Evolutionary conservation across 2,113 vertebrate species (phyloP).

Genomic region (Oncorhynchus tshawytscha): DNA sequence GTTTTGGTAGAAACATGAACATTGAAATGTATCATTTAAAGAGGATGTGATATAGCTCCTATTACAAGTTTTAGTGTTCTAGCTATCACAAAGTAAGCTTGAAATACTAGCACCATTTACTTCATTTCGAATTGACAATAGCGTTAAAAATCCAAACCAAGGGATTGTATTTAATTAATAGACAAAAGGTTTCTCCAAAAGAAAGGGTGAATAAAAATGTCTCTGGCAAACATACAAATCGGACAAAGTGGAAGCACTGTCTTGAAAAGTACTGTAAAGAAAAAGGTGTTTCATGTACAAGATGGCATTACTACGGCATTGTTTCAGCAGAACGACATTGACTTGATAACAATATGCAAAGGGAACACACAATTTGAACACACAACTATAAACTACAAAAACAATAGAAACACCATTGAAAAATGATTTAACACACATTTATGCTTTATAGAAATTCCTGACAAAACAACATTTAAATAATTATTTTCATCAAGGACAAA

Average conservation of each 20-base stretch:
- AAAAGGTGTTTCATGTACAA: slow-evolving; percentile 5
- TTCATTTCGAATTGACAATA: slow-evolving; percentile 37
- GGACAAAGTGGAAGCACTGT: slow-evolving; percentile 39
- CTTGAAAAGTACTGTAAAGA: not conserved
- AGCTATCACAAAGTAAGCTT: slow-evolving; percentile 39
- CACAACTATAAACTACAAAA: too few relatives aligned
- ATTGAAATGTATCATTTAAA: slow-evolving; percentile 31
- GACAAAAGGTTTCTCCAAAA: slow-evolving; percentile 36
- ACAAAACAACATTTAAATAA: not conserved
- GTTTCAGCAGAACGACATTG: slow-evolving; percentile 43
- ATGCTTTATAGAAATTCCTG: not conserved
- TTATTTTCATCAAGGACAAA: not conserved
- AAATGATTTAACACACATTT: not conserved
- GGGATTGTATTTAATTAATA: slow-evolving; percentile 53
- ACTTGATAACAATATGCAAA: slow-evolving; percentile 48
- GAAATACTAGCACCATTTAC: slow-evolving; percentile 25
- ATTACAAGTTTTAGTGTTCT: slow-evolving; percentile 42
- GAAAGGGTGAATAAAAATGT: slow-evolving; percentile 45
- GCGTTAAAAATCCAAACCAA: slow-evolving; percentile 50
- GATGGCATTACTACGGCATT: slow-evolving; percentile 43
- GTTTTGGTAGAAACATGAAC: not conserved
- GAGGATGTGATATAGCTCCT: slow-evolving; percentile 40
- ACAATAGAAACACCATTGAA: not conserved
- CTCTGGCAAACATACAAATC: slow-evolving; percentile 60
- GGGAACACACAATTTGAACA: not conserved